Evolutionary conservation across 2,113 vertebrate genomes (phyloP).

Genomic region (Bettongia penicillata): DNA sequence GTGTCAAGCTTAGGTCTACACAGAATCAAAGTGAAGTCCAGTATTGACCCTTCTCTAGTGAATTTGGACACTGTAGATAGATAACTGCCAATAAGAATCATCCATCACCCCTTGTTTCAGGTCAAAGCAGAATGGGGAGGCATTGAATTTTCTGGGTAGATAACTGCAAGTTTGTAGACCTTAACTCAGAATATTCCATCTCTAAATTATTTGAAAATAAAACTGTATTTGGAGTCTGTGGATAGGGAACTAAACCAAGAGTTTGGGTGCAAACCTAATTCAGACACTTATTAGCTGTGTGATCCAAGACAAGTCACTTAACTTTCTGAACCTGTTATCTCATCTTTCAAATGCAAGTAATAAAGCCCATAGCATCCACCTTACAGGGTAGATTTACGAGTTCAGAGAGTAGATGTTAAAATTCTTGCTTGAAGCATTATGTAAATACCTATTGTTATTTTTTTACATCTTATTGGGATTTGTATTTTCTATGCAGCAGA

Average conservation of each 20-base stretch:
- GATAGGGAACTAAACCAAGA: neutral
- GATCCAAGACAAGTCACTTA: neutral
- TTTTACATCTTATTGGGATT: neutral
- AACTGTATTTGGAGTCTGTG: slow-evolving; percentile 37
- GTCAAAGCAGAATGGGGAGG: neutral
- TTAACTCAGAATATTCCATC: slow-evolving; percentile 16
- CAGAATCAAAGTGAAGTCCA: slow-evolving; percentile 42
- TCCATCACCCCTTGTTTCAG: slow-evolving; percentile 18
- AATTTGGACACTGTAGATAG: slow-evolving; percentile 47
- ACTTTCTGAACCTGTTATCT: neutral
- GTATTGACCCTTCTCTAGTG: slow-evolving; percentile 43
- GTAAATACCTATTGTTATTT: neutral
- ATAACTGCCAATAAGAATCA: slow-evolving; percentile 15
- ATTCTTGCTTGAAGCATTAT: neutral
- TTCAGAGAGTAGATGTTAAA: neutral
- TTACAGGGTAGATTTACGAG: neutral
- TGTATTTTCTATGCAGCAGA: neutral
- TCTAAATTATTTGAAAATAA: slow-evolving; percentile 26
- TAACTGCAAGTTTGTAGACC: neutral
- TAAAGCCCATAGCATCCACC: neutral
- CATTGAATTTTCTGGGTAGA: slow-evolving; percentile 10
- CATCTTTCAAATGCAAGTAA: neutral
- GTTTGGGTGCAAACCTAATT: neutral
- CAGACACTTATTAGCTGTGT: neutral
- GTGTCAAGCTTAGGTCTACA: slow-evolving; percentile 36